phyloP scores from a whole-genome alignment of 2,113 vertebrate genomes.

The Onychorhynchus coronatus region DNA sequence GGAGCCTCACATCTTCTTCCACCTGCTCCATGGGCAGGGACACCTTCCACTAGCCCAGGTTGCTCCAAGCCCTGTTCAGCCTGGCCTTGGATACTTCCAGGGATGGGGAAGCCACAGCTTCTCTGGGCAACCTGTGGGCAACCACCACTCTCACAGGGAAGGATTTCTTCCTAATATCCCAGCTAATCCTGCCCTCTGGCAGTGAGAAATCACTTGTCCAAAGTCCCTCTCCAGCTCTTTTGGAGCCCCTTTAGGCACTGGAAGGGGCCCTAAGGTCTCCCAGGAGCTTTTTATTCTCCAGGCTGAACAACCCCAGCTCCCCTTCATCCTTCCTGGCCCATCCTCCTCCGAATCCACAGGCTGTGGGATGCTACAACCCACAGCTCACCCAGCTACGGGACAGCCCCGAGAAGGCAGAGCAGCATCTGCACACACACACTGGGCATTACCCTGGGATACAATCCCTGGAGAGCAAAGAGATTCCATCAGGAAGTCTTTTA shows the following conservation, averaged over 20 bases:
- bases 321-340: background rate
- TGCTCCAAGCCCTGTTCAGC: background rate
- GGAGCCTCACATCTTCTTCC: background rate
- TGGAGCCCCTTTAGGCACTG: background rate
- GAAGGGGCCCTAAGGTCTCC: background rate
- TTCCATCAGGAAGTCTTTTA: background rate
- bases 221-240: background rate
- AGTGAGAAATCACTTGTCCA: background rate
- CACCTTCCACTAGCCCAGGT: background rate
- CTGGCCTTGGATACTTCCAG: background rate
- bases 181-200: background rate
- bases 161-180: background rate
- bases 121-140: background rate
- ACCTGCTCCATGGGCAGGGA: background rate
- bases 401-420: background rate
- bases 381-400: background rate
- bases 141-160: background rate
- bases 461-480: background rate
- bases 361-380: background rate
- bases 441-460: background rate
- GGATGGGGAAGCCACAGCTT: background rate
- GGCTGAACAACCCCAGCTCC: background rate
- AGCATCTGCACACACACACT: fast-evolving
- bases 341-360: fast-evolving
- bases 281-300: background rate